A percentile compares a stretch with the other conserved stretches of the same genome.
phyloP scores from a whole-genome alignment of 1,140 invertebrate species.

The Tetraneura akinire region DNA sequence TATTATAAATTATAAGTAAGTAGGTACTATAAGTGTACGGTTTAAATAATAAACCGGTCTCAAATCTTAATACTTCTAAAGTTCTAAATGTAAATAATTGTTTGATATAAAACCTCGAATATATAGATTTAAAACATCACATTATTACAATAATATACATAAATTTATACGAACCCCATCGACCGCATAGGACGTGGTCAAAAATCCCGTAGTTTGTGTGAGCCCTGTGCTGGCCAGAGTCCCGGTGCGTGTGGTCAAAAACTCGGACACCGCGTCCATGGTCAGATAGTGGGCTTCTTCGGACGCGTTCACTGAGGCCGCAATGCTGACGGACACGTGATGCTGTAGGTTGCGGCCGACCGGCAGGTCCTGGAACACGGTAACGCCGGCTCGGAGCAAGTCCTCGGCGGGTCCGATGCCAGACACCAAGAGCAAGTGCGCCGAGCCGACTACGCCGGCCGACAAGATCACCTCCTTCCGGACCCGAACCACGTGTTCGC shows the following conservation, averaged over 20 bases:
- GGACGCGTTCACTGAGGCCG: conserved; percentile 59
- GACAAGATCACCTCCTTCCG: conserved; percentile 70
- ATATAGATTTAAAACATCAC: too few relatives aligned
- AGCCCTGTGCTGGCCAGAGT: conserved; percentile 61
- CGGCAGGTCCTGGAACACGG: conserved; percentile 61
- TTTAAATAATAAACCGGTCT: too few relatives aligned
- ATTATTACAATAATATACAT: too few relatives aligned
- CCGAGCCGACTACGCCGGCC: conserved; percentile 71
- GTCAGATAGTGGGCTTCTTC: conserved; percentile 57
- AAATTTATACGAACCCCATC: conserved; percentile 41
- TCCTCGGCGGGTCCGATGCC: conserved; percentile 69
- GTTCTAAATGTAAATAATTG: too few relatives aligned
- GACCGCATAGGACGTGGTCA: conserved; percentile 54
- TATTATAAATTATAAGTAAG: too few relatives aligned
- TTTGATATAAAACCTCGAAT: too few relatives aligned
- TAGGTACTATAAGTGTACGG: too few relatives aligned
- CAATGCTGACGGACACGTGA: conserved; percentile 60
- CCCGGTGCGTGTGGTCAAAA: conserved; percentile 58
- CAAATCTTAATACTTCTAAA: too few relatives aligned
- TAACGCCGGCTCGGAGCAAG: conserved; percentile 61
- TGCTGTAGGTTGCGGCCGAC: conserved; percentile 67
- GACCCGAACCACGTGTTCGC: conserved; percentile 53
- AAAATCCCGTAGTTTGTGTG: conserved; percentile 59
- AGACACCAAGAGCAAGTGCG: conserved; percentile 73
- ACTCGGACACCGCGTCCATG: conserved; percentile 59